A percentile compares a stretch with the other conserved stretches of the same genome.
phyloP scores from a whole-genome alignment of 2,797 vertebrate species.

The Propithecus perrieri region DNA sequence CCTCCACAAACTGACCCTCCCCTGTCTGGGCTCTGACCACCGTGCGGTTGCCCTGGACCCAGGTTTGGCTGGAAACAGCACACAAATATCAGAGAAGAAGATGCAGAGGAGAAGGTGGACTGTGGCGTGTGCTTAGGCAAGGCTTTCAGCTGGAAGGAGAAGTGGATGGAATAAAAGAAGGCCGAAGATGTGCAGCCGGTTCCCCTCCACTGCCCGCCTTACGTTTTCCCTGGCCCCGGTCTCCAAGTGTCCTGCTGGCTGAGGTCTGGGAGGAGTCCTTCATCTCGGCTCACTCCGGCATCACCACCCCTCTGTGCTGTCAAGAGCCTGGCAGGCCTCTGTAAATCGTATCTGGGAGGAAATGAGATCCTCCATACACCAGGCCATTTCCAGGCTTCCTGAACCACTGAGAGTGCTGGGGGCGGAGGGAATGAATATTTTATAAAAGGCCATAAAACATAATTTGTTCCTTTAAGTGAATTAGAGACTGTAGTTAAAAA shows the following conservation, averaged over 20 bases:
- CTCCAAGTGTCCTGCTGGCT: background rate
- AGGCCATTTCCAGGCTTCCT: conserved; percentile 71
- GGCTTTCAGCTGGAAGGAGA: background rate
- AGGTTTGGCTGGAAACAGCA: background rate
- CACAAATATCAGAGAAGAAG: background rate
- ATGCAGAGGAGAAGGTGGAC: background rate
- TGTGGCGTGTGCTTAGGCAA: background rate
- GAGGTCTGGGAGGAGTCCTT: background rate
- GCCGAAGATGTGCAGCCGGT: background rate
- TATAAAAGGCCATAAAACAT: conserved; percentile 84
- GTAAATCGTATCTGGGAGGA: conserved; percentile 48
- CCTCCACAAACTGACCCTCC: background rate
- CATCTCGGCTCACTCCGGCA: background rate
- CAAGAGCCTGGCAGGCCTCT: background rate
- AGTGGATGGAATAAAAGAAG: accelerated
- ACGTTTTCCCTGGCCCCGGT: accelerated
- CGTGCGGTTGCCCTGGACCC: background rate
- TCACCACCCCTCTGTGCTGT: background rate
- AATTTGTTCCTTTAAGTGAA: conserved; percentile 83
- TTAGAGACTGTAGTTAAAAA: conserved; percentile 81
- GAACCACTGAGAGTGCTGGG: conserved; percentile 50
- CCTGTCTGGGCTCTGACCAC: background rate
- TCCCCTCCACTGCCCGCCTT: too few relatives aligned
- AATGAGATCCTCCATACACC: conserved; percentile 10
- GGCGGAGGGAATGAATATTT: conserved; percentile 84